Conservation (phyloP, 1,140 invertebrate genomes). For the Drosophila paulistorum region DNA sequence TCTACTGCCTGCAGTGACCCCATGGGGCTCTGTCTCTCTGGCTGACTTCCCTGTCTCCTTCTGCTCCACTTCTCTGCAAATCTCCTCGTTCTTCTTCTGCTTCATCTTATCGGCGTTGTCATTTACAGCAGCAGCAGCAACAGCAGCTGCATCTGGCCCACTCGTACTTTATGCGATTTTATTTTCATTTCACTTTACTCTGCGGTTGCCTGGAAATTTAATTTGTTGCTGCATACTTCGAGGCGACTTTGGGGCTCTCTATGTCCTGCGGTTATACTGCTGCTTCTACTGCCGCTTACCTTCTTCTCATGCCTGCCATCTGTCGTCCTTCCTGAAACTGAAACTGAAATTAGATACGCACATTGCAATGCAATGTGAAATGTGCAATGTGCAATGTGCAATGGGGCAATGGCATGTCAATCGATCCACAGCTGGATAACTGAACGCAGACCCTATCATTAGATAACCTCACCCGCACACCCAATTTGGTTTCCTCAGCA, state of each 20-base stretch:
- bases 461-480: background rate
- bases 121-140: conserved; percentile 51
- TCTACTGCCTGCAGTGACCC: conserved; percentile 52
- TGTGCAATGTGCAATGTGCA: conserved; percentile 4
- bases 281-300: conserved; percentile 26
- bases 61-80: background rate
- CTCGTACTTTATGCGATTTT: conserved; percentile 63
- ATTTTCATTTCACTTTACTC: conserved; percentile 66
- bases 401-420: conserved; percentile 7
- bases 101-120: conserved; percentile 57
- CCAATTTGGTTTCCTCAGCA: background rate
- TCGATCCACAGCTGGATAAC: conserved; percentile 1
- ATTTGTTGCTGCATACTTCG: conserved; percentile 46
- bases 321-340: conserved; percentile 10
- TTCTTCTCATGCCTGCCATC: conserved; percentile 4
- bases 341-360: conserved; percentile 21
- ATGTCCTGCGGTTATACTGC: conserved; percentile 23
- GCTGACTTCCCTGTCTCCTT: conserved; percentile 1
- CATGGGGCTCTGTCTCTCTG: conserved; percentile 43
- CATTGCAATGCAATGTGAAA: conserved; percentile 14
- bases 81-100: background rate
- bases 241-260: conserved; percentile 4
- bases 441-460: background rate
- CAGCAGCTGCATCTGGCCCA: conserved; percentile 42
- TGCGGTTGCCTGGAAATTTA: conserved; percentile 66